phyloP scores from a whole-genome alignment of 30 jellyfish, hydroid and myxozoan species.

The Hydractinia echinata region DNA sequence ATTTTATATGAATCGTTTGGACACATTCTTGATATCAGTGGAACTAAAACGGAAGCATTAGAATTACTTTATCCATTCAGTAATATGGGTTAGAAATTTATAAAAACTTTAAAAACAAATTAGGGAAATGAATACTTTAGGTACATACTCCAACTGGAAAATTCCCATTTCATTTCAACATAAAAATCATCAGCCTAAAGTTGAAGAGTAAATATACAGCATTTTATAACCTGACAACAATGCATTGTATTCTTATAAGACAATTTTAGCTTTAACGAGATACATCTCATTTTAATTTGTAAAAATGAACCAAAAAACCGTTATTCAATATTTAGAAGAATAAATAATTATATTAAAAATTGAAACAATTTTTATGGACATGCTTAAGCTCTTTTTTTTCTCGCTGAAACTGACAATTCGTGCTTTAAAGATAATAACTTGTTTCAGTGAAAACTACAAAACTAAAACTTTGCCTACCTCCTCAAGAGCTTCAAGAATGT shows the following conservation, averaged over 20 bases:
- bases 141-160: slow-evolving; percentile 88
- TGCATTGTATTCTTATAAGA: too few species aligned
- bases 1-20: slow-evolving; percentile 91
- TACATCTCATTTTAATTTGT: neutral
- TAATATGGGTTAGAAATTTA: neutral
- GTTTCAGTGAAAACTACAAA: neutral
- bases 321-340: neutral
- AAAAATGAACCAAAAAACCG: neutral
- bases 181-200: slow-evolving; percentile 91
- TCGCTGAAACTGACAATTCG: neutral
- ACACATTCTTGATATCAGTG: slow-evolving; percentile 90
- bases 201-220: too few species aligned
- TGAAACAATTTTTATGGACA: neutral
- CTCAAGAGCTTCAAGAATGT: slow-evolving; percentile 78
- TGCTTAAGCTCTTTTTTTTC: neutral
- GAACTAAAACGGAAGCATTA: slow-evolving; percentile 40
- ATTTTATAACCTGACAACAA: too few species aligned
- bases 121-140: neutral
- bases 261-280: neutral
- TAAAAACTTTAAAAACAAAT: neutral
- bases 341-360: neutral
- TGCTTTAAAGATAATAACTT: neutral
- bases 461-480: slow-evolving; percentile 45
- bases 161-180: slow-evolving; percentile 98
- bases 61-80: neutral